Conservation (phyloP, 2,888 invertebrate species). For the Marasmarcha lunaedactyla region DNA sequence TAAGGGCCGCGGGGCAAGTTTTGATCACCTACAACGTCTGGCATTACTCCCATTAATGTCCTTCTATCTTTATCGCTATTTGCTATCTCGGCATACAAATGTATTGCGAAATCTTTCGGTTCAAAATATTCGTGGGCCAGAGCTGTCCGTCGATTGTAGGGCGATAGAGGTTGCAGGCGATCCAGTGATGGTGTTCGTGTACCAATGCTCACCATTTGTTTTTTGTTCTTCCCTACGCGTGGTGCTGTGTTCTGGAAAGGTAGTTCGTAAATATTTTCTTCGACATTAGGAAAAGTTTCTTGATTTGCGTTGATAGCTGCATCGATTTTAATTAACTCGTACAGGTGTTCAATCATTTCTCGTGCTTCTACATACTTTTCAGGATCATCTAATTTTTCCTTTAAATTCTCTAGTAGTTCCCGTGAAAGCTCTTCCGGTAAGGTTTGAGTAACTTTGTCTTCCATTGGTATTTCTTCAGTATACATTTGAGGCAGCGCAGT, state of each 20-base stretch:
- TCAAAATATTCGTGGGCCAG: conserved; percentile 62
- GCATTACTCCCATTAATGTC: conserved; percentile 38
- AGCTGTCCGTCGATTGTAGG: conserved; percentile 51
- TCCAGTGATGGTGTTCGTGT: conserved; percentile 72
- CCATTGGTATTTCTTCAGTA: conserved; percentile 41
- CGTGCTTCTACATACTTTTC: conserved; percentile 79
- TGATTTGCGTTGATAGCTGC: conserved; percentile 71
- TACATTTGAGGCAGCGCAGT: conserved; percentile 31
- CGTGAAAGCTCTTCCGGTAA: conserved; percentile 81
- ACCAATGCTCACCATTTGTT: conserved; percentile 64
- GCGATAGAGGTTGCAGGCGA: conserved; percentile 61
- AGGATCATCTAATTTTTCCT: conserved; percentile 78
- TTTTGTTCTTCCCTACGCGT: conserved; percentile 46
- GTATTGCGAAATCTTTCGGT: conserved; percentile 65
- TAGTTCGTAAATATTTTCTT: conserved; percentile 74
- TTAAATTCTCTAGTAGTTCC: conserved; percentile 76
- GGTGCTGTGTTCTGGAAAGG: conserved; percentile 61
- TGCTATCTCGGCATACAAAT: conserved; percentile 74
- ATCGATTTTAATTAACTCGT: conserved; percentile 79
- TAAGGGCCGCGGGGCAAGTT: conserved; percentile 69
- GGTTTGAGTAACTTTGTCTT: conserved; percentile 77
- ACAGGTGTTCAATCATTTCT: conserved; percentile 82
- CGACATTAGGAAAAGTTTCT: conserved; percentile 20
- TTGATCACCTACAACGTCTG: conserved; percentile 54
- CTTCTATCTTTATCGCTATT: conserved; percentile 50